A percentile compares a stretch with the other conserved stretches of the same genome.
phyloP scores from a whole-genome alignment of 2,888 invertebrate species.

The Masnerella sp. region DNA sequence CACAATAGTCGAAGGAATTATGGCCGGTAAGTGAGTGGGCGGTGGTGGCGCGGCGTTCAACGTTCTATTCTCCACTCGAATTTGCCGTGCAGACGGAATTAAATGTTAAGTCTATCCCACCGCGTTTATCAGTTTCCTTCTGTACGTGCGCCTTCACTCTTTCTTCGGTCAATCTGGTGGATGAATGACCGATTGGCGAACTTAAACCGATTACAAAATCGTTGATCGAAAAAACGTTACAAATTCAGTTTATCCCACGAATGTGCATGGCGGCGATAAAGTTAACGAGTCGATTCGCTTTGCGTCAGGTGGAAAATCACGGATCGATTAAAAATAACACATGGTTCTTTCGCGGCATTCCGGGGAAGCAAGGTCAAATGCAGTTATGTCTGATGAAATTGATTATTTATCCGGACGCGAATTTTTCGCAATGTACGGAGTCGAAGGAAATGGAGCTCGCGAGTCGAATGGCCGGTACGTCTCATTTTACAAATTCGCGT shows the following conservation, averaged over 20 bases:
- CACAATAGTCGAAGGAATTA: slow-evolving; percentile 43
- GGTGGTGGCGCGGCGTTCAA: slow-evolving; percentile 49
- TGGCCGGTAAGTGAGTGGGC: slow-evolving; percentile 46
- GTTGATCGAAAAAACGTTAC: too few relatives aligned
- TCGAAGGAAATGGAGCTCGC: slow-evolving; percentile 29
- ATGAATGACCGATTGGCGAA: slow-evolving; percentile 44
- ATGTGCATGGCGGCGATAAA: too few relatives aligned
- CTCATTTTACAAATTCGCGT: slow-evolving; percentile 42
- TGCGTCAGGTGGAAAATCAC: not conserved
- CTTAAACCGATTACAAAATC: slow-evolving; percentile 9
- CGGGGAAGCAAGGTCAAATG: slow-evolving; percentile 33
- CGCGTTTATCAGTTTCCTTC: slow-evolving; percentile 62
- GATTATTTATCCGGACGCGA: slow-evolving; percentile 29
- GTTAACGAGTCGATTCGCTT: too few relatives aligned
- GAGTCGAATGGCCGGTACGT: slow-evolving; percentile 36
- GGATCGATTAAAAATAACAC: slow-evolving; percentile 9
- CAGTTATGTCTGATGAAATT: slow-evolving; percentile 41
- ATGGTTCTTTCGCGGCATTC: slow-evolving; percentile 5
- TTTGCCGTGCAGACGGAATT: slow-evolving; percentile 62
- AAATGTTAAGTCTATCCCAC: slow-evolving; percentile 75
- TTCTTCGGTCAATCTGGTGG: slow-evolving; percentile 23
- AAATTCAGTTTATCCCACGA: too few relatives aligned
- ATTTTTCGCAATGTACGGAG: slow-evolving; percentile 37
- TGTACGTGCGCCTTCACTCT: slow-evolving; percentile 53
- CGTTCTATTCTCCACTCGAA: slow-evolving; percentile 62